Evolutionary conservation across 1,140 invertebrate species (phyloP).

Genomic region (Hydropsyche tenuis): DNA sequence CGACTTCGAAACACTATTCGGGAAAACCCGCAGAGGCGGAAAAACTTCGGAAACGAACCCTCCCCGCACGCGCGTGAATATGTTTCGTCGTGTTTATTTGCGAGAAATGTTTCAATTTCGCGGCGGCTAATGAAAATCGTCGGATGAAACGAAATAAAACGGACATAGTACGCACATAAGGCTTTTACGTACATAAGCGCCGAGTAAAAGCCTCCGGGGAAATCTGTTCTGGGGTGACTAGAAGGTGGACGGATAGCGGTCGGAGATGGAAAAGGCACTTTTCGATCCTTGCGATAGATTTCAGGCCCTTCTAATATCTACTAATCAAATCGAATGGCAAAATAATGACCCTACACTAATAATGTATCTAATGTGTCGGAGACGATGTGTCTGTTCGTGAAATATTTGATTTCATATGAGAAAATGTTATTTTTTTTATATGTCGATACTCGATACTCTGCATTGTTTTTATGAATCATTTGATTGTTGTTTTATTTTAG

Average conservation of each 20-base stretch:
- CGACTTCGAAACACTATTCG: slow-evolving; percentile 24
- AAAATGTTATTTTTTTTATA: no score
- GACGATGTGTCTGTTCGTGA: no score
- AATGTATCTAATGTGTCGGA: not conserved
- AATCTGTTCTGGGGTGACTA: slow-evolving; percentile 3
- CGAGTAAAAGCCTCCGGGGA: slow-evolving; percentile 20
- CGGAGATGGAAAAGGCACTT: not conserved
- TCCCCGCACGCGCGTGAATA: not conserved
- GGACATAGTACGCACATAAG: not conserved
- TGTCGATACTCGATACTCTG: no score
- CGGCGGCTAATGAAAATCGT: slow-evolving; percentile 2
- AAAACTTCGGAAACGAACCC: not conserved
- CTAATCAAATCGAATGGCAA: slow-evolving; percentile 10
- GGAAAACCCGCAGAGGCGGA: no score
- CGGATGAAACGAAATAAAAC: not conserved
- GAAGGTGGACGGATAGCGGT: not conserved
- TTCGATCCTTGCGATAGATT: slow-evolving; percentile 13
- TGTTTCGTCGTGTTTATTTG: not conserved
- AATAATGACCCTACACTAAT: slow-evolving; percentile 8
- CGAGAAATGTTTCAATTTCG: slow-evolving; percentile 5
- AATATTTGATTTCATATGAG: no score
- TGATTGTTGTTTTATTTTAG: no score
- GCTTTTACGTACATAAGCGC: not conserved
- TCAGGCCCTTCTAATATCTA: slow-evolving; percentile 11
- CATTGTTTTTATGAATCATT: no score